Percentiles rank a stretch among this genome's conserved stretches.
These are phyloP conservation scores for Heteropelma amictum DNA, from an alignment of 2,888 invertebrate species.

Conservation along the genomic window DNA sequence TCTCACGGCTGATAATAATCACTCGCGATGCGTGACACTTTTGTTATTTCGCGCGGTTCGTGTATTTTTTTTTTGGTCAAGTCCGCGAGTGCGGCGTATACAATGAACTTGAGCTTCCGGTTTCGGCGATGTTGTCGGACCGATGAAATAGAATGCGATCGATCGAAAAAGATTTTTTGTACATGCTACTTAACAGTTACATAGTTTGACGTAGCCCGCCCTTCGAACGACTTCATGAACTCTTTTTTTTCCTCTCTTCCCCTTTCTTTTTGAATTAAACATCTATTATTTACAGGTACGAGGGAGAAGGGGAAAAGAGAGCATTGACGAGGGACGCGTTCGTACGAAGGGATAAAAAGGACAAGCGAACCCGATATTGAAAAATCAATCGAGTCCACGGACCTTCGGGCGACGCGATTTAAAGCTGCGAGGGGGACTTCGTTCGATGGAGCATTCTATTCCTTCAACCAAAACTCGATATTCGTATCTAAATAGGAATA, in stretches of 20 bases:
- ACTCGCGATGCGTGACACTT: slow-evolving; percentile 13
- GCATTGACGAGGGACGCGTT: slow-evolving; percentile 22
- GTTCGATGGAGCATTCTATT: slow-evolving; percentile 14
- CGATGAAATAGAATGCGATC: not conserved
- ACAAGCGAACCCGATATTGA: slow-evolving; percentile 24
- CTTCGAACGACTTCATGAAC: slow-evolving; percentile 55
- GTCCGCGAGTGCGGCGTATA: slow-evolving; percentile 35
- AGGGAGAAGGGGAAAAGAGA: slow-evolving; percentile 30
- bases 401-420: slow-evolving; percentile 56
- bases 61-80: slow-evolving; percentile 24
- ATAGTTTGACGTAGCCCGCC: slow-evolving; percentile 66
- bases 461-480: slow-evolving; percentile 11
- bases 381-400: slow-evolving; percentile 41
- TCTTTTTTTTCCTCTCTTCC: not conserved
- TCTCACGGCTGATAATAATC: not conserved
- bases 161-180: slow-evolving; percentile 28
- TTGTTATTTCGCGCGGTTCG: not conserved
- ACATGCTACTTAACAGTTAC: slow-evolving; percentile 48
- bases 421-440: slow-evolving; percentile 55
- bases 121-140: not conserved
- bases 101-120: not conserved
- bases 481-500: not conserved
- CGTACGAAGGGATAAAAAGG: slow-evolving; percentile 61
- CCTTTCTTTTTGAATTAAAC: slow-evolving; percentile 41
- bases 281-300: slow-evolving; percentile 65